Conservation (phyloP, 2,888 invertebrate species). For the Apamea epomidion region DNA sequence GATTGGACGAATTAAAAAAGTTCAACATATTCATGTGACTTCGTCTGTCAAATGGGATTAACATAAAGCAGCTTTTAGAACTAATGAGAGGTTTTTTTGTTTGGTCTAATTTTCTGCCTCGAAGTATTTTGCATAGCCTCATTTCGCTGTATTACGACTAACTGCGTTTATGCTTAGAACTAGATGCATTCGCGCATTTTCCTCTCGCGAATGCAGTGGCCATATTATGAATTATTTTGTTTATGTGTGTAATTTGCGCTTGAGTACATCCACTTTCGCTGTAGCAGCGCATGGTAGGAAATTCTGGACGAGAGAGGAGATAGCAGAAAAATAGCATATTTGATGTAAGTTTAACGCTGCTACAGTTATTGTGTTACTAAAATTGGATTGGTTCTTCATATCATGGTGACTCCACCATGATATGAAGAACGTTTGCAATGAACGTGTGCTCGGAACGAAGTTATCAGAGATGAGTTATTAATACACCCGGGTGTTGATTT, state of each 20-base stretch:
- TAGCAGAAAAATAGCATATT: not conserved
- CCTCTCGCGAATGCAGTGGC: not conserved
- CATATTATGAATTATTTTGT: slow-evolving; percentile 57
- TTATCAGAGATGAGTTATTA: not conserved
- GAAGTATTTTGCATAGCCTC: slow-evolving; percentile 11
- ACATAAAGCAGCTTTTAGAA: slow-evolving; percentile 47
- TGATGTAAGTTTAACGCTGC: not conserved
- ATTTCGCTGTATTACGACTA: slow-evolving; percentile 18
- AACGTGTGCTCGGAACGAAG: too few relatives aligned
- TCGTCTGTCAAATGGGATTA: slow-evolving; percentile 61
- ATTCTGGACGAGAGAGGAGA: not conserved
- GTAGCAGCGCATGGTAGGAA: not conserved
- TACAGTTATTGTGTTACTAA: not conserved
- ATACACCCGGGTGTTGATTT: too few relatives aligned
- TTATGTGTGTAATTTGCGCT: slow-evolving; percentile 52
- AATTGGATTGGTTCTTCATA: not conserved
- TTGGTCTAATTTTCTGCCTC: slow-evolving; percentile 23
- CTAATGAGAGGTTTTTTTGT: slow-evolving; percentile 49
- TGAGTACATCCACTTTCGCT: slow-evolving; percentile 36
- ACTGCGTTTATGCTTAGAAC: slow-evolving; percentile 33
- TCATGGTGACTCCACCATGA: not conserved
- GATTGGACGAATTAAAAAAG: slow-evolving; percentile 71
- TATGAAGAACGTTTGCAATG: too few relatives aligned
- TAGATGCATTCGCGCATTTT: slow-evolving; percentile 27
- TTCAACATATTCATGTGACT: slow-evolving; percentile 60